A percentile compares a stretch with the other conserved stretches of the same genome.
These are phyloP conservation scores for Athene noctua DNA, from an alignment of 2,113 vertebrate genomes.

Conservation along the genomic window DNA sequence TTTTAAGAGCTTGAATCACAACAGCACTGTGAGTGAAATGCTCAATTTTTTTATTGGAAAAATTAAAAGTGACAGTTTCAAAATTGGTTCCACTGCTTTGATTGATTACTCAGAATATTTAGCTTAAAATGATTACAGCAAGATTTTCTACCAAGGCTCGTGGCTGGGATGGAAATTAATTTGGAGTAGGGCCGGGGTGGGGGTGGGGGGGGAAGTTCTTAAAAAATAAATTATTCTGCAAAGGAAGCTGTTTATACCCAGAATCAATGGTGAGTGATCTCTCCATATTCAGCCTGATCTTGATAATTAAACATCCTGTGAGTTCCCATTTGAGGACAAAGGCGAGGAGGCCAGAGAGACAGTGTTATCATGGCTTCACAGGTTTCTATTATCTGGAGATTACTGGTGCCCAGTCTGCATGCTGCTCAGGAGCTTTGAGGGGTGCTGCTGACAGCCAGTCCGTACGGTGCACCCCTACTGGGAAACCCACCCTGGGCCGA, in stretches of 20 bases:
- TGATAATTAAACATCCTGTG: neutral
- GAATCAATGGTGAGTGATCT: neutral
- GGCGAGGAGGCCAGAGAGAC: neutral
- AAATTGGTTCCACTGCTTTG: constrained; percentile 49
- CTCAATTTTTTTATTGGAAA: constrained; percentile 33
- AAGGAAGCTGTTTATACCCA: neutral
- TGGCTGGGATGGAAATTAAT: constrained; percentile 16
- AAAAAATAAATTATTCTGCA: neutral
- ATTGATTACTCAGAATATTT: constrained; percentile 60
- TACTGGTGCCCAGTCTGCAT: neutral
- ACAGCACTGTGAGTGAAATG: neutral
- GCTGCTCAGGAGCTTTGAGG: neutral
- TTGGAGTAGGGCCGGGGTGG: neutral
- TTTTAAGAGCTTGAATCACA: constrained; percentile 22
- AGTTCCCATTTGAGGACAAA: neutral
- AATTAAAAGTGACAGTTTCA: constrained; percentile 56
- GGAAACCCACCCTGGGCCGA: neutral
- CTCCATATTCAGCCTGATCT: neutral
- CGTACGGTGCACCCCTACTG: fast-evolving
- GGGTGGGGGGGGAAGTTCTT: neutral
- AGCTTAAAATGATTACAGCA: constrained; percentile 20
- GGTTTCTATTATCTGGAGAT: neutral
- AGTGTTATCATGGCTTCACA: neutral
- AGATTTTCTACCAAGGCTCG: neutral
- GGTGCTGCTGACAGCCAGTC: neutral